These are phyloP conservation scores for Leptopilina myrica DNA, from an alignment of 2,888 invertebrate species.

Conservation along the genomic window DNA sequence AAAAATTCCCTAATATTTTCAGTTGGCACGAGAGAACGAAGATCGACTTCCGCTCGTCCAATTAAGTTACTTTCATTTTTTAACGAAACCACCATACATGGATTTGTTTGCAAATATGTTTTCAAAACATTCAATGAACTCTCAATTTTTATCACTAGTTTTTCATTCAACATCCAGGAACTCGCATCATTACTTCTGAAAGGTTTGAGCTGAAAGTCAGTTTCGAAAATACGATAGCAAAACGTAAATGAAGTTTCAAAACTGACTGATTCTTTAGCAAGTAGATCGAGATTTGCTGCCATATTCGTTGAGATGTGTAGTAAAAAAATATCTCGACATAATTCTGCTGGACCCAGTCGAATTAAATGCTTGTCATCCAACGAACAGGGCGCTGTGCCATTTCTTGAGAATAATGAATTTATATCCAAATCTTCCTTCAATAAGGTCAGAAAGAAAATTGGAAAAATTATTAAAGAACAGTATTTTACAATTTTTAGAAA, in stretches of 20 bases:
- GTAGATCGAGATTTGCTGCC: slow-evolving; percentile 79
- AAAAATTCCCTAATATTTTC: slow-evolving; percentile 75
- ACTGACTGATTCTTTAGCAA: slow-evolving; percentile 55
- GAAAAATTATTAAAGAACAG: not conserved
- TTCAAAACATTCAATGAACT: slow-evolving; percentile 75
- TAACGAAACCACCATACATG: slow-evolving; percentile 77
- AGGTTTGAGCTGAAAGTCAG: slow-evolving; percentile 67
- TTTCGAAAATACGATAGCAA: slow-evolving; percentile 71
- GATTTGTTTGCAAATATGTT: slow-evolving; percentile 78
- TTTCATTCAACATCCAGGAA: slow-evolving; percentile 76
- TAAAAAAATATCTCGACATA: slow-evolving; percentile 75
- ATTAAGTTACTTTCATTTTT: slow-evolving; percentile 75
- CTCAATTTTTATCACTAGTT: slow-evolving; percentile 78
- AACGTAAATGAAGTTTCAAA: slow-evolving; percentile 60
- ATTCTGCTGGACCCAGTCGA: slow-evolving; percentile 71
- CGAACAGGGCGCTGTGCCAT: slow-evolving; percentile 53
- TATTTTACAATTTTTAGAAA: not conserved
- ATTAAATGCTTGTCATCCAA: slow-evolving; percentile 69
- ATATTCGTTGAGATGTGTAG: slow-evolving; percentile 79
- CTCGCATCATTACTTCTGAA: slow-evolving; percentile 68
- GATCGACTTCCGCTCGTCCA: slow-evolving; percentile 77
- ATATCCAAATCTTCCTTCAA: slow-evolving; percentile 26
- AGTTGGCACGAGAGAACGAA: slow-evolving; percentile 78
- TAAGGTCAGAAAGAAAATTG: slow-evolving; percentile 20
- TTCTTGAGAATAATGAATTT: slow-evolving; percentile 7